Evolutionary conservation across 2,113 vertebrate species (phyloP).

Genomic region (Microcebus griseorufus): DNA sequence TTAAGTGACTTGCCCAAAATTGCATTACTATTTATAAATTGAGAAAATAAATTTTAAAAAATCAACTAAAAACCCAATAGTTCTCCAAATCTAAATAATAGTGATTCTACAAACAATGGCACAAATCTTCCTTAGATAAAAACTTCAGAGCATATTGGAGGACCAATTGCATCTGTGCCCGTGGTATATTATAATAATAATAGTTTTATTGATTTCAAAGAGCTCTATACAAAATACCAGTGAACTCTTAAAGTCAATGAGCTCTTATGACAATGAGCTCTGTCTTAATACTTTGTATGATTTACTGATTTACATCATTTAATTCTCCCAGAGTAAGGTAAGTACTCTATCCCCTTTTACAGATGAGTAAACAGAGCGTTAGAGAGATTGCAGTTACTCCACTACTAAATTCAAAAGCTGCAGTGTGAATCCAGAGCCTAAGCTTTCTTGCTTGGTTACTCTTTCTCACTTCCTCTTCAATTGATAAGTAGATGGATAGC

Average conservation of each 20-base stretch:
- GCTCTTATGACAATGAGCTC: not conserved
- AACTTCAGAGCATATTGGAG: not conserved
- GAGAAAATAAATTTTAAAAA: not conserved
- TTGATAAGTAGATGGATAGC: not conserved
- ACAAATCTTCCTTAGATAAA: slow-evolving; percentile 6
- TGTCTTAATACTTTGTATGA: not conserved
- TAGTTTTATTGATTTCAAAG: not conserved
- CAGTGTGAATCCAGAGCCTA: not conserved
- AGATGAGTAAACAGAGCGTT: not conserved
- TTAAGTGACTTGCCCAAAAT: not conserved
- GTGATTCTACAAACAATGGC: not conserved
- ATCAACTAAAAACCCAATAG: not conserved
- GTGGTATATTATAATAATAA: not conserved
- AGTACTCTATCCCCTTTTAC: not conserved
- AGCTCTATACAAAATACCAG: not conserved
- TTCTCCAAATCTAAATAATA: not conserved
- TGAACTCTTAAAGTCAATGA: too few relatives aligned
- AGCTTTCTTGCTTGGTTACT: not conserved
- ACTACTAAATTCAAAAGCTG: not conserved
- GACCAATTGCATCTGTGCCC: not conserved
- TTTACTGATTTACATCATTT: not conserved
- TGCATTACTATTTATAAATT: not conserved
- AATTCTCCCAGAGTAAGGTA: not conserved
- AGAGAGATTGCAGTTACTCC: not conserved
- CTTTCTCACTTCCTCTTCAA: not conserved